A percentile compares a stretch with the other conserved stretches of the same genome.
Evolutionary conservation across 2,888 invertebrate species (phyloP).

Genomic region (Chouioia cunea): DNA sequence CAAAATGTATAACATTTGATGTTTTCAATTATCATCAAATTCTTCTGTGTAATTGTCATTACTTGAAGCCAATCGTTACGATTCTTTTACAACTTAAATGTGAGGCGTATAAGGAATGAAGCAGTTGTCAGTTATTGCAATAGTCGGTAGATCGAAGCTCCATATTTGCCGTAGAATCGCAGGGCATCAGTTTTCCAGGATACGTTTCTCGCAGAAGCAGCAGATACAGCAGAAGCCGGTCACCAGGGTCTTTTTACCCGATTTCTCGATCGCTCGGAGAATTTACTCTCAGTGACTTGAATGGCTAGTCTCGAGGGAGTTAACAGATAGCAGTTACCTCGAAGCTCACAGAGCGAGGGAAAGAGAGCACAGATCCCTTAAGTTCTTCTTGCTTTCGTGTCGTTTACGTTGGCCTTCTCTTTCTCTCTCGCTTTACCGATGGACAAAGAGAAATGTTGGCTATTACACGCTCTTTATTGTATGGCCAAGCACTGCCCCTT

Average conservation of each 20-base stretch:
- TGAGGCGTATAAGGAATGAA: too few species aligned
- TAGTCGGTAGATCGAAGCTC: slow-evolving; percentile 4
- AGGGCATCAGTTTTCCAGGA: slow-evolving; percentile 6
- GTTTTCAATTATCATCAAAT: too few species aligned
- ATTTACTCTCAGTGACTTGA: slow-evolving; percentile 53
- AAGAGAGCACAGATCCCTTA: slow-evolving; percentile 1
- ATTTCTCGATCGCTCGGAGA: slow-evolving; percentile 41
- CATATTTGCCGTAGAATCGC: slow-evolving; percentile 6
- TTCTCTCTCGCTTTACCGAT: not conserved
- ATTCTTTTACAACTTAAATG: too few species aligned
- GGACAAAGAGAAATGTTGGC: not conserved
- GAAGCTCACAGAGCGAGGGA: not conserved
- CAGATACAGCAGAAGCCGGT: slow-evolving; percentile 15
- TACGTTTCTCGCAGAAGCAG: not conserved
- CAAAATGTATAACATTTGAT: too few species aligned
- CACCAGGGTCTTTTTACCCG: slow-evolving; percentile 47
- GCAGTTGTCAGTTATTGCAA: not conserved
- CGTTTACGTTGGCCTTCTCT: not conserved
- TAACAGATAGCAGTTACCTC: slow-evolving; percentile 42
- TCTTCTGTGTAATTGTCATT: too few species aligned
- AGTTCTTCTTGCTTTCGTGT: slow-evolving; percentile 23
- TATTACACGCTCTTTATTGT: not conserved
- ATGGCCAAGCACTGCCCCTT: too few species aligned
- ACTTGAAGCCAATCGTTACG: too few species aligned
- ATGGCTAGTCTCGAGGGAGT: slow-evolving; percentile 50